Conservation (phyloP, 2,888 invertebrate species). For the Mactromeris polynyma region DNA sequence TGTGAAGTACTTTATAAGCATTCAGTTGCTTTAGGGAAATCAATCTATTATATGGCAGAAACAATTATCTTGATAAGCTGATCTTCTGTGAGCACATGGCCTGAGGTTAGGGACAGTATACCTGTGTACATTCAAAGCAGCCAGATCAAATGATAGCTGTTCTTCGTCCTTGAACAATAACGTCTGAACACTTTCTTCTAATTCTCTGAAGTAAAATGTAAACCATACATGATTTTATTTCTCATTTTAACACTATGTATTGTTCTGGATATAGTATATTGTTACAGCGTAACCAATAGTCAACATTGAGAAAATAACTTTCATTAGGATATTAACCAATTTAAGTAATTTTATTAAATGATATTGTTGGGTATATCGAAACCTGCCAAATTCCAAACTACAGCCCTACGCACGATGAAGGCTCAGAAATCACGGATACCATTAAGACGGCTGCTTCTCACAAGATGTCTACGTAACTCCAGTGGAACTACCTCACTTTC, state of each 20-base stretch:
- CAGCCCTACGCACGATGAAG: too few species aligned
- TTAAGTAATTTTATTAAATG: too few species aligned
- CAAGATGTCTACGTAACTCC: too few species aligned
- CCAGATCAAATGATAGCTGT: conserved; percentile 36
- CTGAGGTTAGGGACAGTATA: not conserved
- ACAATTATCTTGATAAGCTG: not conserved
- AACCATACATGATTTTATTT: conserved; percentile 92
- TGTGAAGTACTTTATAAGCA: not conserved
- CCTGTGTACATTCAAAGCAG: conserved; percentile 51
- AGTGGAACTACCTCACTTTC: too few species aligned
- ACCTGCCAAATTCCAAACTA: too few species aligned
- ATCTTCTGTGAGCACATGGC: too few species aligned
- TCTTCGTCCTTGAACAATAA: conserved; percentile 30
- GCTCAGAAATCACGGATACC: too few species aligned
- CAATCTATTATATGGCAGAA: not conserved
- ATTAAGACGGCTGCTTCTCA: too few species aligned
- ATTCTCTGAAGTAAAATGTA: conserved; percentile 1
- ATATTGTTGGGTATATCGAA: too few species aligned
- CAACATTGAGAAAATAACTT: not conserved
- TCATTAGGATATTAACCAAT: not conserved
- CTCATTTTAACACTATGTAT: not conserved
- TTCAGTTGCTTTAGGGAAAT: not conserved
- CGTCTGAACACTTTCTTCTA: conserved; percentile 22
- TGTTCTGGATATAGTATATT: not conserved
- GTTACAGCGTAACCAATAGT: not conserved